Percentiles rank a stretch among this genome's conserved stretches.
phyloP scores from a whole-genome alignment of 2,113 vertebrate species.

The Alaudala cheleensis region DNA sequence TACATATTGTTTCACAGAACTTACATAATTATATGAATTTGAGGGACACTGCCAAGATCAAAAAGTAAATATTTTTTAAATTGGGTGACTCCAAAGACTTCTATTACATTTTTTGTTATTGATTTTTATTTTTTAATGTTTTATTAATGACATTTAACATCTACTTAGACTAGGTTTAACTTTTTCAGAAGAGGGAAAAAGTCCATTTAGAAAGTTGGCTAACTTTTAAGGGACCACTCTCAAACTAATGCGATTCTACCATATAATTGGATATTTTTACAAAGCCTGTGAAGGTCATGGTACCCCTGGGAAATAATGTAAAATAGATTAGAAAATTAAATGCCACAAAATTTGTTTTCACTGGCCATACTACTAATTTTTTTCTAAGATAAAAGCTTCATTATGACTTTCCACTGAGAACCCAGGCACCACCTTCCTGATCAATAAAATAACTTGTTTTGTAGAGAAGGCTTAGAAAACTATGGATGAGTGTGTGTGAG shows the following conservation, averaged over 20 bases:
- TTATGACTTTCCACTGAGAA: constrained; percentile 73
- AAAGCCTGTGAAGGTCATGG: constrained; percentile 75
- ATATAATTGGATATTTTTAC: constrained; percentile 84
- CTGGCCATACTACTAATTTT: constrained; percentile 80
- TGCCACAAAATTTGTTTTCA: constrained; percentile 81
- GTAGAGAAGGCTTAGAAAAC: constrained; percentile 55
- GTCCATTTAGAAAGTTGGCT: constrained; percentile 70
- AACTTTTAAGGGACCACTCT: constrained; percentile 70
- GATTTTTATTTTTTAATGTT: background rate
- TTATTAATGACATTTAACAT: background rate
- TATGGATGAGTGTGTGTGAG: background rate
- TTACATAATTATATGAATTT: background rate
- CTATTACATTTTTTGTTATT: background rate
- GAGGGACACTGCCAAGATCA: background rate
- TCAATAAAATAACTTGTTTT: constrained; percentile 70
- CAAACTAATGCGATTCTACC: constrained; percentile 75
- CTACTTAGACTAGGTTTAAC: background rate
- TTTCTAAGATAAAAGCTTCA: constrained; percentile 78
- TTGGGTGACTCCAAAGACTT: background rate
- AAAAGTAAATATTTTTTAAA: background rate
- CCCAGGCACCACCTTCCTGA: constrained; percentile 55
- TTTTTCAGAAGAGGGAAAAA: constrained; percentile 35
- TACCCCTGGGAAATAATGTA: constrained; percentile 84
- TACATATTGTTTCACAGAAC: background rate
- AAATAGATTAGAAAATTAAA: constrained; percentile 89